These are phyloP conservation scores for Seira ritae DNA, from an alignment of 2,888 invertebrate species.

Conservation along the genomic window DNA sequence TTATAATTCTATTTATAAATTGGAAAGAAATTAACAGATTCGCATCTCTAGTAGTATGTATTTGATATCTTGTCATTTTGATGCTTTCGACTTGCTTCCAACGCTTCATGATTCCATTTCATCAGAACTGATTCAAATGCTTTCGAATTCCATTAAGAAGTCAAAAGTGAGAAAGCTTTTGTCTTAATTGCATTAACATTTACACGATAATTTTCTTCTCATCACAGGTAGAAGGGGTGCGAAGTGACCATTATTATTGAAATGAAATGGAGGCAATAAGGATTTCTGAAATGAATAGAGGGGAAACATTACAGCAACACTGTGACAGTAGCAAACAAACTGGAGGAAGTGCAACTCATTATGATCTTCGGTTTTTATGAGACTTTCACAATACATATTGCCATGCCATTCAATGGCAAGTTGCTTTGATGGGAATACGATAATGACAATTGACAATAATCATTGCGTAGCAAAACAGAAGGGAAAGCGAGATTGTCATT, in stretches of 20 bases:
- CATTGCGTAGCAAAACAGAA: neutral
- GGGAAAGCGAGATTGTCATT: neutral
- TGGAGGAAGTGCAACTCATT: neutral
- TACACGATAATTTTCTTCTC: neutral
- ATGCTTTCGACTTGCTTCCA: too few relatives aligned
- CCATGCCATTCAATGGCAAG: neutral
- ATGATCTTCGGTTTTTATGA: neutral
- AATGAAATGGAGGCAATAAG: conserved; percentile 26
- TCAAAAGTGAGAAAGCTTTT: conserved; percentile 27
- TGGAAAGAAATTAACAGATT: too few relatives aligned
- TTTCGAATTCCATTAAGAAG: too few relatives aligned
- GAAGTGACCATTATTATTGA: conserved; percentile 20
- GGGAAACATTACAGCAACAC: neutral
- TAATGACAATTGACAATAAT: neutral
- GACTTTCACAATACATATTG: neutral
- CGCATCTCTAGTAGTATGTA: too few relatives aligned
- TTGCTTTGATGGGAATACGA: neutral
- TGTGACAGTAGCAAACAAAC: neutral
- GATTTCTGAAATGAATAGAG: neutral
- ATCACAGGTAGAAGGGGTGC: neutral
- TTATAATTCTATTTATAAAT: too few relatives aligned
- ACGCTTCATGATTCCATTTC: neutral
- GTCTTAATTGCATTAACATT: conserved; percentile 48
- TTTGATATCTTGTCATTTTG: too few relatives aligned
- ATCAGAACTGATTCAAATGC: neutral